Base-by-base conservation (phyloP, 2,113 vertebrate genomes). In the Corynorhinus townsendii region DNA sequence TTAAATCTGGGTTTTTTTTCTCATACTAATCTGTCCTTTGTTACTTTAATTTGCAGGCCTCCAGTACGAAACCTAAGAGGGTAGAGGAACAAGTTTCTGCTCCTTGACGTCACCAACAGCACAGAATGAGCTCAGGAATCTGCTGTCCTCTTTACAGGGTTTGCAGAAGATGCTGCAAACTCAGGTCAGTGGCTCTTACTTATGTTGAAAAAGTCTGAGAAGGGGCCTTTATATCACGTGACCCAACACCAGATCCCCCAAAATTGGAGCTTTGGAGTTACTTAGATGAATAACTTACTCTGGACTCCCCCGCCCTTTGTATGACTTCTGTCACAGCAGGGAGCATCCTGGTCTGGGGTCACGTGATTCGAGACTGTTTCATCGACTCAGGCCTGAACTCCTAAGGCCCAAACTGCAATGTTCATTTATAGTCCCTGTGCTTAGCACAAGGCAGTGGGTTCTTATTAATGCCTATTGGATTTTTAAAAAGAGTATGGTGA, bases 311-410 rank as follows among this genome's bases (percentile, higher is more conserved):
- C 66, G 49, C 86, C 52, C 7, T 56, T 62, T 30, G 11, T 7
- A 16, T 9, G 3, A 9, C 30, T 24, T 84, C 30, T n/a, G 30
- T 43, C 7, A 35, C 5, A 54, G 82, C 20, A 14, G 38, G n/a
- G 28, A 52, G 28, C 52, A 11, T 1, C 2, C 22, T 0, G 12
- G 40, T 16, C 26, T 79, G 7, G 8, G 0, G 0, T 22, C 62
- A 8, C 9, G 5, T 26, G 12, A 56, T 43, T 26, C 47, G 66
- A 35, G 40, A 56, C 35, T 22, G 16, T 20, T 92, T 64, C 35
- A 40, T 79, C 40, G 69, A 3, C 30, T 64, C 22, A 56, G 43
- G n/a, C 2, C 10, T 24, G 2, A 85, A 52, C 7, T 66, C 8
- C 62, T 91, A 64, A 79, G n/a, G 35, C 82, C 15, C 40, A 8